Conservation (phyloP, 2,113 vertebrate genomes). For the Ginglymostoma cirratum region DNA sequence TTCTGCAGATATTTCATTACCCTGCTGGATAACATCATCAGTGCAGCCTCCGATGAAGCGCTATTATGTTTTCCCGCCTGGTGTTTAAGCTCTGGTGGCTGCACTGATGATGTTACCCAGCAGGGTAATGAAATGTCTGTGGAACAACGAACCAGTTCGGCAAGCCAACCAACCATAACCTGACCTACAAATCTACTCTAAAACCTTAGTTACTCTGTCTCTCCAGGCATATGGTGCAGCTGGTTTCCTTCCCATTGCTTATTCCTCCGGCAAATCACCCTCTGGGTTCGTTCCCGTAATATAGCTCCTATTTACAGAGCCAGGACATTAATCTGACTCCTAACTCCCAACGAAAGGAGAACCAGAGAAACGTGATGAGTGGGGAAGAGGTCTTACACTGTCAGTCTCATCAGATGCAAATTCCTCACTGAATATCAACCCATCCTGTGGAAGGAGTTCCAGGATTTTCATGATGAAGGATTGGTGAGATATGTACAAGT, state of each 20-base stretch:
- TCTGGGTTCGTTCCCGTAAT: not conserved
- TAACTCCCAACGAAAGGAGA: not conserved
- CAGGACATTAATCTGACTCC: not conserved
- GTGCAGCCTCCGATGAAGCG: too few relatives aligned
- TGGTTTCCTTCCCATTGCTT: not conserved
- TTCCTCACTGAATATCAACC: not conserved
- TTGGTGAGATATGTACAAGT: not conserved
- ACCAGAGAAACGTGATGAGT: not conserved
- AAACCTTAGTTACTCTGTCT: too few relatives aligned
- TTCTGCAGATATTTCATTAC: too few relatives aligned
- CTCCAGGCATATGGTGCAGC: not conserved
- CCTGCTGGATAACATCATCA: too few relatives aligned
- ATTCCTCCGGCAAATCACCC: not conserved
- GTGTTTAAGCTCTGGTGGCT: too few relatives aligned
- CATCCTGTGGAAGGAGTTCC: not conserved
- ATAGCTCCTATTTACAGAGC: not conserved
- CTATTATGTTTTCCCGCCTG: too few relatives aligned
- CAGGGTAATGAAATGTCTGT: too few relatives aligned
- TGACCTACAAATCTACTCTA: too few relatives aligned
- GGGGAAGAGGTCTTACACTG: not conserved
- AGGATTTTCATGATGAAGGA: not conserved
- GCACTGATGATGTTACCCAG: too few relatives aligned
- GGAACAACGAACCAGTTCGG: too few relatives aligned
- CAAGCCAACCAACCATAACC: too few relatives aligned
- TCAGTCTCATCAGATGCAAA: not conserved